phyloP scores from a whole-genome alignment of 2,888 invertebrate genomes.

The Conops quadrifasciatus region DNA sequence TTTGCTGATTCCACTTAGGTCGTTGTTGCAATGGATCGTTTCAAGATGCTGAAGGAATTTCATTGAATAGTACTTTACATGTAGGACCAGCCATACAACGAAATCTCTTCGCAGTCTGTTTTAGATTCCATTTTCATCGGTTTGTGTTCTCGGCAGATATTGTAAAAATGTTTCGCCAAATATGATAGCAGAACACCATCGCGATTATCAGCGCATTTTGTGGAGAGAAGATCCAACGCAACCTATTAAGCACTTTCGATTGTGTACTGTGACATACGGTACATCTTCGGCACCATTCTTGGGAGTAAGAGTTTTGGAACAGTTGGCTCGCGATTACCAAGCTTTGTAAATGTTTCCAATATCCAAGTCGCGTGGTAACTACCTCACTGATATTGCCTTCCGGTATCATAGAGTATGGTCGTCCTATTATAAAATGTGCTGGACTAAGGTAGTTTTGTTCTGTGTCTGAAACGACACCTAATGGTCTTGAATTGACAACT shows the following conservation, averaged over 20 bases:
- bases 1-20: slow-evolving; percentile 3
- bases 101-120: no score
- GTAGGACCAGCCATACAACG: no score
- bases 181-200: slow-evolving; percentile 29
- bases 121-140: no score
- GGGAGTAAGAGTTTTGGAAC: no score
- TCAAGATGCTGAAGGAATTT: slow-evolving; percentile 18
- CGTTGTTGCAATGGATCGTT: slow-evolving; percentile 25
- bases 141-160: slow-evolving; percentile 33
- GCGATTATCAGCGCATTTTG: slow-evolving; percentile 11
- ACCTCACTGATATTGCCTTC: slow-evolving; percentile 8
- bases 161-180: slow-evolving; percentile 36
- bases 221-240: no score
- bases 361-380: neutral
- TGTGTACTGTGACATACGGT: slow-evolving; percentile 2
- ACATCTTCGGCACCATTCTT: neutral
- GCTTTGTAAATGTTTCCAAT: slow-evolving; percentile 7
- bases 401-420: slow-evolving; percentile 29
- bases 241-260: no score
- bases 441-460: slow-evolving; percentile 23
- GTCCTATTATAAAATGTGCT: slow-evolving; percentile 31
- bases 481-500: slow-evolving; percentile 34
- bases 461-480: slow-evolving; percentile 20
- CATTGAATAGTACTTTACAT: no score
- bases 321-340: no score